Evolutionary conservation across 1,140 invertebrate species (phyloP), one percentile per base, ranked within the genome.

Genomic region (Bombus superbus): DNA sequence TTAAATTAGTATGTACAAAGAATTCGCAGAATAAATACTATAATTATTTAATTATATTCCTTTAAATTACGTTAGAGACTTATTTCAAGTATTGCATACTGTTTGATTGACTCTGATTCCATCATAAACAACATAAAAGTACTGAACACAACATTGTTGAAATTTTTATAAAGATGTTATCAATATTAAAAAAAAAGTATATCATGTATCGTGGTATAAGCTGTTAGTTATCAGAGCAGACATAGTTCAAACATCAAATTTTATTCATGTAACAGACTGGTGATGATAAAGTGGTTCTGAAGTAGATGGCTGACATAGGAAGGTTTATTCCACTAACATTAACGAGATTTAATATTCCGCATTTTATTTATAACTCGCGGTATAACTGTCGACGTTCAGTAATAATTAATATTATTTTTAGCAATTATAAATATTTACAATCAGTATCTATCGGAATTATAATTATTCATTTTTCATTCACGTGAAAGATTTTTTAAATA

Each of bases 201-300:
- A 11, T 8, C 25, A n/a, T 15, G 32, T 25, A 2, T 25, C 22
- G 28, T 40, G 35, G 25, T n/a, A 25, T 71, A 28, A 71, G 0
- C 57, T 69, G 35, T 44, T 40, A 57, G n/a, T 72, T 38, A 18
- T 32, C 8, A 81, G 62, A 15, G 28, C 32, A 47, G 2, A 62
- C 40, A 25, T 15, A 82, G 13, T 62, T 44, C 3, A 3, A 82
- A 64, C 9, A 28, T 4, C 18, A 66, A 64, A 75, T 64, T 78
- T 66, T 2, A 44, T 11, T 78, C 11, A 66, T 11, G 25, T 38
- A 22, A 13, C n/a, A 47, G 28, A 59, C 3, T 40, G 38, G 22
- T 76, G 59, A 57, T 44, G 42, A 66, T 25, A 38, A 15, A 79
- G n/a, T 69, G 78, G 40, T 53, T 80, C 66, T 80, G 64, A 69